Base-by-base conservation (phyloP, 2,113 vertebrate species). In the Tapirus terrestris region DNA sequence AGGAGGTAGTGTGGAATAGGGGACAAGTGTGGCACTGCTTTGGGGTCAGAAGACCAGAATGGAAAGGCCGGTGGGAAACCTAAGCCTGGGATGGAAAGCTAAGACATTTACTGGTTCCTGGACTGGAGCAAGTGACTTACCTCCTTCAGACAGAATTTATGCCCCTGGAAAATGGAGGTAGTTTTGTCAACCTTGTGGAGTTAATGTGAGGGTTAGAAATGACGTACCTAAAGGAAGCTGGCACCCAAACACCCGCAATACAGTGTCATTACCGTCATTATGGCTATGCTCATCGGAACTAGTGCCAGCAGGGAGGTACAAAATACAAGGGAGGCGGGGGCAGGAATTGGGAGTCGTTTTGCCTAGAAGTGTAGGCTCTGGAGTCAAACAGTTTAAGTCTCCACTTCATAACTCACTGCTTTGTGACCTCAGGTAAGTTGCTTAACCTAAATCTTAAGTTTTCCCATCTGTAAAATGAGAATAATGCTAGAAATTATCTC, bases 241-340 rank as follows among this genome's bases (percentile, higher is more conserved):
- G 89, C 91, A 87, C 79, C 16, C 67, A 94, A 87, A 73, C 51
- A 86, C 92, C 89, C 31, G 9, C 94, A 79, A 4, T 72, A 51
- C 91, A 89, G 84, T 94, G 94, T 88, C 82, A 76, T 89, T 80
- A 68, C 45, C 91, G 67, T 95, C 58, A 76, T 51, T 96, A 93
- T 93, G 81, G 79, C 92, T 36, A 36, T 53, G 67, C 76, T 89
- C 29, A 14, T 68, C 13, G 56, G 72, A 95, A 68, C 75, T 60
- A 51, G 53, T 97, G 97, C 95, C 95, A 88, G 58, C 43, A 56
- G 58, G 63, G 63, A 79, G 51, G 56, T 51, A 73, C 6, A 21
- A 67, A 80, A 77, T 72, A 20, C 17, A 21, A 73, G 51, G 36
- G 60, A 39, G 65, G 79, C 7, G 18, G 60, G 81, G 68, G 3